Conservation (phyloP, 2,113 vertebrate species). For the Xyrauchen texanus region DNA sequence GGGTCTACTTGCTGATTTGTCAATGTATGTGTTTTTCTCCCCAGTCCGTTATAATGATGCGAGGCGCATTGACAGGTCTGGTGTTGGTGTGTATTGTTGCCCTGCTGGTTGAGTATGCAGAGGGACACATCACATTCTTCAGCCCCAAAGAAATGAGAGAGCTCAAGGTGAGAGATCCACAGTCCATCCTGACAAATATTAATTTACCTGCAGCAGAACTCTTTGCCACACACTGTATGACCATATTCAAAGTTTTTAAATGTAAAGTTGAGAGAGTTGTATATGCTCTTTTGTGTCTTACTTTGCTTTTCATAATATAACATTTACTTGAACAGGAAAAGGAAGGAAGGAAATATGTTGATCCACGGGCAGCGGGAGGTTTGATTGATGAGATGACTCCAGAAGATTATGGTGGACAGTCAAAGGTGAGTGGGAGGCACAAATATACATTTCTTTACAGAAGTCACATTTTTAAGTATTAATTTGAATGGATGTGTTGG, state of each 20-base stretch:
- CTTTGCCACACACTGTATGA: too few relatives aligned
- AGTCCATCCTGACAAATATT: neutral
- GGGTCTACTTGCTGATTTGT: too few relatives aligned
- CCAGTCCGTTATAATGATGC: conserved; percentile 61
- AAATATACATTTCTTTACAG: too few relatives aligned
- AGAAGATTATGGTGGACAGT: conserved; percentile 38
- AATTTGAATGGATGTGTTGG: too few relatives aligned
- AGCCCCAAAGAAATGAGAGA: conserved; percentile 76
- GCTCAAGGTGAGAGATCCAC: conserved; percentile 75
- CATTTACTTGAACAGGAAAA: conserved; percentile 62
- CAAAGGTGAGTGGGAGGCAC: conserved; percentile 55
- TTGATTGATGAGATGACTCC: conserved; percentile 61
- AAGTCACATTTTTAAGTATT: too few relatives aligned
- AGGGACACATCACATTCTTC: conserved; percentile 82
- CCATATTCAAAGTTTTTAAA: too few relatives aligned
- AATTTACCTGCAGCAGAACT: too few relatives aligned
- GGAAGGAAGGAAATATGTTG: conserved; percentile 64
- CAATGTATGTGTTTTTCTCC: conserved; percentile 48
- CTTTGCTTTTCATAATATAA: neutral
- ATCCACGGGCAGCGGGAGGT: conserved; percentile 62
- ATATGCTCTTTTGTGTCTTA: too few relatives aligned
- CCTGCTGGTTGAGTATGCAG: conserved; percentile 72
- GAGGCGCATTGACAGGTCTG: conserved; percentile 64
- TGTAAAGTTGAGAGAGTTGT: too few relatives aligned
- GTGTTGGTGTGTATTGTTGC: conserved; percentile 68